Conservation (phyloP, 64 coral and sea anemone species). For the Astreopora myriophthalma region DNA sequence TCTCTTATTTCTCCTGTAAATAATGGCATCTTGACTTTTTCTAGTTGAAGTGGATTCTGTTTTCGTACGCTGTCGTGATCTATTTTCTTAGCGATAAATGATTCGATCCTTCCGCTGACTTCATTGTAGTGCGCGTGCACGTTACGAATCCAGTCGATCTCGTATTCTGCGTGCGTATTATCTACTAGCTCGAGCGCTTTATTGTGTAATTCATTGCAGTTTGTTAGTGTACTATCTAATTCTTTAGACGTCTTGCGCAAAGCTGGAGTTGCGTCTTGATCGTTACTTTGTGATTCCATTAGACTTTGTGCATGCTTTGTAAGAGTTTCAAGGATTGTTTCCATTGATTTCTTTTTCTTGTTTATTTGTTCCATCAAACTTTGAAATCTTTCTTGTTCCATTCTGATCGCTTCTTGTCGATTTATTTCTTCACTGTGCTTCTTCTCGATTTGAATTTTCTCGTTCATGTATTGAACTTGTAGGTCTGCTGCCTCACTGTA, state of each 20-base stretch:
- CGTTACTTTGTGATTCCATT: conserved; percentile 21
- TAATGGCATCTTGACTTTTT: conserved; percentile 71
- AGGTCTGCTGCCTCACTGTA: conserved; percentile 36
- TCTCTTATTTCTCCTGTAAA: conserved; percentile 53
- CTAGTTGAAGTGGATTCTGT: conserved; percentile 40
- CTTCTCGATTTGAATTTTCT: conserved; percentile 26
- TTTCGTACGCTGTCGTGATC: background rate
- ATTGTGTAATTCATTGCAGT: conserved; percentile 17
- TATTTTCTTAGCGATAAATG: background rate
- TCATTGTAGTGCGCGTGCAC: conserved; percentile 45
- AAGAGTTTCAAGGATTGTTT: conserved; percentile 36
- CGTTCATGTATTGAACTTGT: conserved; percentile 37
- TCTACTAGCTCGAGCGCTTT: conserved; percentile 26
- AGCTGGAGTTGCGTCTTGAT: background rate
- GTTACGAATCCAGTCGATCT: conserved; percentile 56
- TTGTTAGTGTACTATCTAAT: background rate
- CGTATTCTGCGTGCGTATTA: background rate
- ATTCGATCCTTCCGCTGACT: conserved; percentile 38
- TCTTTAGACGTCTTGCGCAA: conserved; percentile 14
- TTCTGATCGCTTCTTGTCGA: conserved; percentile 28
- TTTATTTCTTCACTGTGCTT: conserved; percentile 44
- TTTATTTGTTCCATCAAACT: conserved; percentile 29
- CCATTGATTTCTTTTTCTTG: background rate
- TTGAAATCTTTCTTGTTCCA: conserved; percentile 55
- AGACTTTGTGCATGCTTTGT: background rate